A percentile compares a stretch with the other conserved stretches of the same genome.
These are phyloP conservation scores for Dromas ardeola DNA, from an alignment of 2,113 vertebrate species.

Conservation along the genomic window DNA sequence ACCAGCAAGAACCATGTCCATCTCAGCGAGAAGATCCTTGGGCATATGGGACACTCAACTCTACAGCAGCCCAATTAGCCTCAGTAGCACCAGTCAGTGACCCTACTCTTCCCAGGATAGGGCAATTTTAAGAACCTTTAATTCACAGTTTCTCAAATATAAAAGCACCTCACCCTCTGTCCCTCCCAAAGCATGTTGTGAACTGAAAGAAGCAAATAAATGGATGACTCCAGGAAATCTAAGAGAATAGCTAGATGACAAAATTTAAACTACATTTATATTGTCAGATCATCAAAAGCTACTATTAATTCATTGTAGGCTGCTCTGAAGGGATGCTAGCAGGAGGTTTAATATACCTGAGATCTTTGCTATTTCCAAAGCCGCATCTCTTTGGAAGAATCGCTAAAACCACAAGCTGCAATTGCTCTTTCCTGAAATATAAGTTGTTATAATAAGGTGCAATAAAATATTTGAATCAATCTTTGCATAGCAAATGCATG, in stretches of 20 bases:
- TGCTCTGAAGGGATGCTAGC: neutral
- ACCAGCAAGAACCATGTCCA: neutral
- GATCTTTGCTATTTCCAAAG: neutral
- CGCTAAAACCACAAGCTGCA: neutral
- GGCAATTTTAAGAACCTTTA: neutral
- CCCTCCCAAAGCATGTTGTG: accelerated
- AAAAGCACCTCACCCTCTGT: neutral
- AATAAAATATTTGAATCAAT: neutral
- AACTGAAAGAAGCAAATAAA: neutral
- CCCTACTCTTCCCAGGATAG: neutral
- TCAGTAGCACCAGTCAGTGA: neutral
- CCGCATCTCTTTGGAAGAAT: neutral
- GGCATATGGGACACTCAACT: neutral
- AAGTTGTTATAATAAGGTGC: neutral
- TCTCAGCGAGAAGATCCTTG: neutral
- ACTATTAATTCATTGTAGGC: neutral
- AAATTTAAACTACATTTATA: neutral
- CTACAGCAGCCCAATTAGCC: neutral
- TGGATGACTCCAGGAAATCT: accelerated
- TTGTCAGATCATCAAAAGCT: neutral
- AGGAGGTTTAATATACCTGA: neutral
- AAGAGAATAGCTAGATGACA: neutral
- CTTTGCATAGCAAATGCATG: neutral
- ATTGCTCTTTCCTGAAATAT: neutral
- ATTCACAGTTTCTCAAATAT: neutral